Base-by-base conservation (phyloP, 92 coral and sea anemone species). In the Palythoa heliodiscus region DNA sequence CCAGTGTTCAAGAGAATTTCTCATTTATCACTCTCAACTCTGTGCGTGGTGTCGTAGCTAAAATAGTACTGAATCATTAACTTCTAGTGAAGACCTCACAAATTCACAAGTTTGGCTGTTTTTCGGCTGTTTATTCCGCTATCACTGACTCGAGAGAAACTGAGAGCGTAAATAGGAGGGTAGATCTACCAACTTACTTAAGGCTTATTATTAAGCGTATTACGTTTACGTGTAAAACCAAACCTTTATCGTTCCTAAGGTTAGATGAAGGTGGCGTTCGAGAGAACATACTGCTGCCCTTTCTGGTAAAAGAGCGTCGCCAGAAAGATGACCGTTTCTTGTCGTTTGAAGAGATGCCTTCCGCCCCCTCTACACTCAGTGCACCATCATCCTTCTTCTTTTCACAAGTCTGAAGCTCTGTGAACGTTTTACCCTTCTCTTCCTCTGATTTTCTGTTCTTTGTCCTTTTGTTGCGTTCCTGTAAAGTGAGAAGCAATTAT, bases 261-360 rank as follows among this genome's bases (percentile, higher is more conserved):
- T 80, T 80, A 6, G 60, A 60, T 22, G 84, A 64, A 53, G 84
- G 73, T 53, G 66, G 73, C 16, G 84, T 80, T 48, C 84, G 23
- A 10, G 84, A 43, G 47, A 80, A 80, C 84, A 80, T 80, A 52
- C 74, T 80, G 84, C 73, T 80, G 39, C 61, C 84, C 47, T 47
- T 80, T 25, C 64, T 80, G 71, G 72, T 78, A 53, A 80, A 80
- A 0, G 84, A 80, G 16, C 58, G 74, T 0, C 73, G 60, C 84
- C 84, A 80, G 61, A 38, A 66, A 52, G 15, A 20, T 39, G 58
- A 29, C 39, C 63, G 19, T 43, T 66, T 80, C 73, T 39, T 66
- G 6, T 35, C 25, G 22, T 29, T 24, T 17, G 57, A 47, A 52
- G 84, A 40, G 23, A 13, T 15, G 35, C 84, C 74, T 52, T 80